A percentile compares a stretch with the other conserved stretches of the same genome.
Evolutionary conservation across 2,888 invertebrate genomes (phyloP).

Genomic region (Pecten maximus): DNA sequence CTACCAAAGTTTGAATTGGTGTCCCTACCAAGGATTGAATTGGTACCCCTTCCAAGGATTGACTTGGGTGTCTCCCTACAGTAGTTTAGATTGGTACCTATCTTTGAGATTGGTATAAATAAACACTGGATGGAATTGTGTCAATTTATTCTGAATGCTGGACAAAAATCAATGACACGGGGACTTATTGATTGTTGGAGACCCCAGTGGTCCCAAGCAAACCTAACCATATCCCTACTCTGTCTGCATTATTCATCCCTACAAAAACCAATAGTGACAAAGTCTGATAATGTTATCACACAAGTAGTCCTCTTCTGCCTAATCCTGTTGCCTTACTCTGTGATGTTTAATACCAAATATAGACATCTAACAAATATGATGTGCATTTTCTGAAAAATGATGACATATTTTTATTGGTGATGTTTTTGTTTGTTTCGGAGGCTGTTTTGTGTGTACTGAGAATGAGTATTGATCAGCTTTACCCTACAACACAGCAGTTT

Average conservation of each 20-base stretch:
- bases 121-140: not conserved
- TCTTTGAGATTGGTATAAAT: not conserved
- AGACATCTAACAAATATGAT: not conserved
- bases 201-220: not conserved
- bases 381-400: not conserved
- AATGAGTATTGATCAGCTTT: constrained; percentile 33
- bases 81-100: not conserved
- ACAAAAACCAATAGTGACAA: constrained; percentile 25
- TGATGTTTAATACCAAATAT: not conserved
- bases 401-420: not conserved
- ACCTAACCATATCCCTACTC: not conserved
- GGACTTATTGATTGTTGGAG: not conserved
- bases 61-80: too few species aligned
- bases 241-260: not conserved
- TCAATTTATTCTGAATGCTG: not conserved
- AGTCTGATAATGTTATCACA: not conserved
- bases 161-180: not conserved
- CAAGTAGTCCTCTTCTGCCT: too few species aligned
- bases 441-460: not conserved
- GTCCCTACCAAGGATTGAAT: too few species aligned
- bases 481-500: not conserved
- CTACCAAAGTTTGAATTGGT: too few species aligned
- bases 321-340: too few species aligned
- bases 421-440: constrained; percentile 11
- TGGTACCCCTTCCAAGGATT: too few species aligned